Conservation (phyloP, 2,113 vertebrate genomes). For the Craseonycteris thonglongyai region DNA sequence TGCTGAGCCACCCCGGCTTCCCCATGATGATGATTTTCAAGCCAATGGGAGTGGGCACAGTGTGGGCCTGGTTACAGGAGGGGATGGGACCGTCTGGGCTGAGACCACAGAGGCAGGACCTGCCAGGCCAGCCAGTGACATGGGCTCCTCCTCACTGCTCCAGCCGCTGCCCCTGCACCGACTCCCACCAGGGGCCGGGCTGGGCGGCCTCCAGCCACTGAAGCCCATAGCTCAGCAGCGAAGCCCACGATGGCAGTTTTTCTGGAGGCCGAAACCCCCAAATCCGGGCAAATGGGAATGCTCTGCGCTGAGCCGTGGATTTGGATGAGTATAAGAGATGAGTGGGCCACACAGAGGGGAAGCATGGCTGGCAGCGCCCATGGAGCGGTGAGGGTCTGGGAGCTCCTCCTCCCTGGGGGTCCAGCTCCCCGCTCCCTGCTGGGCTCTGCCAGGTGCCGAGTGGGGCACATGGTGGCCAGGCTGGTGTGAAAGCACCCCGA, state of each 20-base stretch:
- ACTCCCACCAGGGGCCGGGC: rapidly evolving
- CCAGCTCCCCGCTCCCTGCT: not conserved
- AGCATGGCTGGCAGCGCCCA: not conserved
- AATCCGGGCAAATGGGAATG: constrained; percentile 38
- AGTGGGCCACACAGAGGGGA: not conserved
- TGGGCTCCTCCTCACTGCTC: too few species aligned
- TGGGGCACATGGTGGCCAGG: not conserved
- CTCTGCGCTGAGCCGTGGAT: not conserved
- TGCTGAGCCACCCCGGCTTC: too few species aligned
- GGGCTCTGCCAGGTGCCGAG: not conserved
- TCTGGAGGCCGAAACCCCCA: constrained; percentile 38
- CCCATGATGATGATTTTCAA: not conserved
- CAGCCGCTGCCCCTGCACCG: not conserved
- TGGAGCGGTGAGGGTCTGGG: rapidly evolving
- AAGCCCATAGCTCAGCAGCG: constrained; percentile 17
- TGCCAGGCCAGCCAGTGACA: rapidly evolving
- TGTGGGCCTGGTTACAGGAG: not conserved
- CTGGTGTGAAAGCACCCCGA: rapidly evolving
- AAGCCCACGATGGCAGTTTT: constrained; percentile 14
- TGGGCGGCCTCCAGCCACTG: not conserved
- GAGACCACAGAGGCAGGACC: not conserved
- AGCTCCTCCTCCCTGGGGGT: rapidly evolving
- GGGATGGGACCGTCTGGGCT: not conserved
- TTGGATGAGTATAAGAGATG: not conserved
- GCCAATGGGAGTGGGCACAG: not conserved